These are phyloP conservation scores for Hippocampus mohnikei DNA, from an alignment of 2,113 vertebrate genomes.

Conservation along the genomic window DNA sequence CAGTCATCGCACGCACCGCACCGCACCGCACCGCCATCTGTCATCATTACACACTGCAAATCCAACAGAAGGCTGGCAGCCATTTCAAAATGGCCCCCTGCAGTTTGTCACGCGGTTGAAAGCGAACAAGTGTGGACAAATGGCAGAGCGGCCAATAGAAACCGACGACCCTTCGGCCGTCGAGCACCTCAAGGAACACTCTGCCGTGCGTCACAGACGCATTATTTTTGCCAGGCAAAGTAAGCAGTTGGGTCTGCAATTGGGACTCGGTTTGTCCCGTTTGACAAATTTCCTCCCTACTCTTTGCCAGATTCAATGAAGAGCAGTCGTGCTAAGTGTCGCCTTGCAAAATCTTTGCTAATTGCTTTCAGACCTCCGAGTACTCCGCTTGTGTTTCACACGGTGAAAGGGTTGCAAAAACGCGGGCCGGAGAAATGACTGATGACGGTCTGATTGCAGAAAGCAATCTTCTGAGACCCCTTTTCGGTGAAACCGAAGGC, in stretches of 20 bases:
- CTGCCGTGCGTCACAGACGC: neutral
- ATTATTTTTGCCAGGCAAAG: neutral
- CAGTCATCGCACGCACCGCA: neutral
- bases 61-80: neutral
- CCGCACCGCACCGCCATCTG: neutral
- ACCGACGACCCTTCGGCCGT: no score
- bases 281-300: neutral
- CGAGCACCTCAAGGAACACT: no score
- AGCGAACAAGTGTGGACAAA: no score
- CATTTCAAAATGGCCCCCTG: neutral
- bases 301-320: neutral
- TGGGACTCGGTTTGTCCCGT: neutral
- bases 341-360: slow-evolving; percentile 2
- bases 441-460: neutral
- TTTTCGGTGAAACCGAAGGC: neutral
- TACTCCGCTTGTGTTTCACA: neutral
- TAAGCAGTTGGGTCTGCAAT: neutral
- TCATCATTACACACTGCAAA: neutral
- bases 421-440: no score
- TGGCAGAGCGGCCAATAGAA: no score
- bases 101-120: neutral
- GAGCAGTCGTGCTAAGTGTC: neutral
- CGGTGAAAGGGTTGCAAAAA: neutral
- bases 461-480: neutral
- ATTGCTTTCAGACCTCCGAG: slow-evolving; percentile 2